These are phyloP conservation scores for Temnothorax ravouxi DNA, from an alignment of 2,888 invertebrate genomes.

Conservation along the genomic window DNA sequence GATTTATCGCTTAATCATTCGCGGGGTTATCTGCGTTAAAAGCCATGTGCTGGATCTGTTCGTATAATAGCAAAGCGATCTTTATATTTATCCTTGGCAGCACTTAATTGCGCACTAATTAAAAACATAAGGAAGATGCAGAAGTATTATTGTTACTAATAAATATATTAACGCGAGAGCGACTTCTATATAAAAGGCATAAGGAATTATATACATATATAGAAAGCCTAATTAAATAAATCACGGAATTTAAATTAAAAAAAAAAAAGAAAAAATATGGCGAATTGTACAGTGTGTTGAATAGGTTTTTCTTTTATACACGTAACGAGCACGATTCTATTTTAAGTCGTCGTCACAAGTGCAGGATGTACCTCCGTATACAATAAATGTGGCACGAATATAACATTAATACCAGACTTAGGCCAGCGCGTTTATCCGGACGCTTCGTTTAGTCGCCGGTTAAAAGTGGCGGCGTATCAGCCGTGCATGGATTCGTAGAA, in stretches of 20 bases:
- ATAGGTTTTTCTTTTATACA: neutral
- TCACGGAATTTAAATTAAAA: neutral
- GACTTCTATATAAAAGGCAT: neutral
- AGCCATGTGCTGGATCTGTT: conserved; percentile 68
- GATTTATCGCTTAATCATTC: conserved; percentile 67
- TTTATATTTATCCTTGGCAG: conserved; percentile 20
- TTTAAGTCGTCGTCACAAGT: conserved; percentile 16
- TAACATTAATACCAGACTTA: conserved; percentile 24
- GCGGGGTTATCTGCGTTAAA: conserved; percentile 62
- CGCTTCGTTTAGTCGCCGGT: conserved; percentile 45
- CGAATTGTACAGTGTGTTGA: neutral
- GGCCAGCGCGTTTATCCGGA: conserved; percentile 18
- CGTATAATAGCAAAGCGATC: neutral
- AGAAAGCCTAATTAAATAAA: neutral
- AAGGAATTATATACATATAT: neutral
- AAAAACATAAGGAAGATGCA: neutral
- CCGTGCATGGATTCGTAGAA: conserved; percentile 40
- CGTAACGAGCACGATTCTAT: conserved; percentile 17
- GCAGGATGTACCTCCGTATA: conserved; percentile 5
- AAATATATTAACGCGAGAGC: neutral
- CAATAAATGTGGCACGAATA: conserved; percentile 29
- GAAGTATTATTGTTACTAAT: neutral
- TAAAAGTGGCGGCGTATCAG: conserved; percentile 34
- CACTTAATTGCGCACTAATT: neutral
- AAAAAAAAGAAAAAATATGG: neutral